Base-by-base conservation (phyloP, 1,140 invertebrate genomes). In the Drosophila yakuba region DNA sequence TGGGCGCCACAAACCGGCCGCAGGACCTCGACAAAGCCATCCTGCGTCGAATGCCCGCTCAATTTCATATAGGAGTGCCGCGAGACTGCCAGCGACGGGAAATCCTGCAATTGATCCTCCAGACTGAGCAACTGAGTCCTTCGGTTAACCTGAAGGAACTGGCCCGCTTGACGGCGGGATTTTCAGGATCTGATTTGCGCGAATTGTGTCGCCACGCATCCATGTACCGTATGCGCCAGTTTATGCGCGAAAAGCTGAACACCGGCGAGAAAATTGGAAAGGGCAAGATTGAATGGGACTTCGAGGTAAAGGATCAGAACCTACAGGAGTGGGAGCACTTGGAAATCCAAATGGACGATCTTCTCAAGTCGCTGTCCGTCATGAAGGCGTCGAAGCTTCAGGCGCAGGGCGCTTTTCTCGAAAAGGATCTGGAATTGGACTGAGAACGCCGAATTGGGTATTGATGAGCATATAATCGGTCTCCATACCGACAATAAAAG, bases 21-120 rank as follows among this genome's bases (percentile, higher is more conserved):
- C 95, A 97, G 78, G 98, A 99, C 93, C 95, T 99, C 50, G 98
- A 99, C 92, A 95, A 62, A 80, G 98, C 98, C 15, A 99, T 99
- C 92, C 94, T 99, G 17, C 94, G 98, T n/a, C 94, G 98, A 56
- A 98, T 99, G 98, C 98, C 98, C 3, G 96, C 97, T 35, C 97
- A 97, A 67, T 99, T 99, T 92, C 95, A 97, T 82, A 96, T 99
- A 83, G 95, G 95, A 20, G 94, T 98, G 84, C 98, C 98, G 90
- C 95, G 94, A 85, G 92, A 94, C 35, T 55, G 91, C 28, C 97
- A 98, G 93, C 94, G 98, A n/a, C 92, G 94, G 68, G 93, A 96
- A 81, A 97, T 98, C 68, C 89, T 98, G 0, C 93, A 95, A 59
- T 93, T 98, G 15, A 97, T 98, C 55, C 93, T 98, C 32, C 92